phyloP scores from a whole-genome alignment of 2,888 invertebrate species.

The Caenorhabditis sulstoni region DNA sequence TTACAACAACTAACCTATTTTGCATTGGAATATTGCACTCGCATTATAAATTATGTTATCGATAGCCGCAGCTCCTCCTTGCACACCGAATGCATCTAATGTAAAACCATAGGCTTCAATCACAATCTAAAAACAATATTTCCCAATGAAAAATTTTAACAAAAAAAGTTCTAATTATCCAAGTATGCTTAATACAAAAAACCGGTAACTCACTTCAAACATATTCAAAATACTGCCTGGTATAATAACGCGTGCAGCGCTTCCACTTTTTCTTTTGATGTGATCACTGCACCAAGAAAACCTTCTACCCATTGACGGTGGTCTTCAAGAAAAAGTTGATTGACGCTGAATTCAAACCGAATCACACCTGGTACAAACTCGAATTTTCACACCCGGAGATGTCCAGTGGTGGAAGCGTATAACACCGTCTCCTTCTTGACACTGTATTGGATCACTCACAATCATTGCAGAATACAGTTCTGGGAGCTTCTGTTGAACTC shows the following conservation, averaged over 20 bases:
- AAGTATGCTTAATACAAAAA: too few species aligned
- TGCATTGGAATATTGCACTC: conserved; percentile 64
- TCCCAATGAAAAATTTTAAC: too few species aligned
- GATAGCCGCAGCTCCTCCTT: conserved; percentile 74
- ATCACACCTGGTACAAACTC: conserved; percentile 72
- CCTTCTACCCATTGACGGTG: conserved; percentile 64
- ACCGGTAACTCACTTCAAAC: conserved; percentile 75
- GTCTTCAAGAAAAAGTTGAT: conserved; percentile 34
- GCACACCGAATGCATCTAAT: conserved; percentile 73
- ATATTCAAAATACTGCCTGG: conserved; percentile 71
- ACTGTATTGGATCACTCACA: conserved; percentile 75
- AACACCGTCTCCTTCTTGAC: conserved; percentile 74
- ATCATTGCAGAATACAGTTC: conserved; percentile 69
- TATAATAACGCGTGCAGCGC: conserved; percentile 69
- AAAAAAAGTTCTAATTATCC: too few species aligned
- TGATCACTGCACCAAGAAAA: conserved; percentile 73
- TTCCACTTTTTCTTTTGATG: conserved; percentile 70
- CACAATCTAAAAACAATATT: conserved; percentile 69
- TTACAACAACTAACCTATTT: conserved; percentile 50
- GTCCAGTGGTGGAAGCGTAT: conserved; percentile 74
- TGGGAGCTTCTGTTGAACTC: conserved; percentile 64
- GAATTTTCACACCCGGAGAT: conserved; percentile 70
- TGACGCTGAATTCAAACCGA: neutral
- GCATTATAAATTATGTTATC: conserved; percentile 75
- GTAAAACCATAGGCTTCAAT: conserved; percentile 74